Base-by-base conservation (phyloP, 2,888 invertebrate genomes). In the Rhyacophila evoluta region DNA sequence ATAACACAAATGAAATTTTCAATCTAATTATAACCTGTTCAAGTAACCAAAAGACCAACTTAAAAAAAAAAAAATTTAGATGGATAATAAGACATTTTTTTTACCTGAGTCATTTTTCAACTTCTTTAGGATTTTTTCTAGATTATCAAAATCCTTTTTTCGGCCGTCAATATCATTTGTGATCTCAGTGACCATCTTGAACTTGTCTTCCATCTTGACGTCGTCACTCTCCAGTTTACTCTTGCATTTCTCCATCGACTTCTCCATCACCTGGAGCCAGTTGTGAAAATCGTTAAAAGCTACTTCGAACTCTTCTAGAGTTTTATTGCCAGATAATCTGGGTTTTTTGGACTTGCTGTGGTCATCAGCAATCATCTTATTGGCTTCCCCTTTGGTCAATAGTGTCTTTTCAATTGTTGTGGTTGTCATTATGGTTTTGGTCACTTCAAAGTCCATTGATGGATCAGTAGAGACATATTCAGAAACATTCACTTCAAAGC, bases 81-180 rank as follows among this genome's bases (percentile, higher is more conserved):
- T 5, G 33, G 8, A 33, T 33, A 33, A 5, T 33, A 8, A 33
- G 8, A 33, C 33, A 33, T 33, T 3, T 33, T 33, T 38, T 2
- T 38, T 25, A 55, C 55, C 55, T 55, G 55, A 12, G 10, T 92
- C 91, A 12, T 87, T 87, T 1, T 91, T 86, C 41, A 93, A 87
- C 12, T 89, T 87, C 37, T 90, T 89, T 75, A 92, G 93, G 11
- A 93, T 87, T 77, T 91, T 90, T 83, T 93, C 87, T 0, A 94
- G 89, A 83, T 91, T 89, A 8, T 90, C 87, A 81, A 92, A 88
- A 83, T 92, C 91, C 0, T 84, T 86, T 37, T 90, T 88, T 82
- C 92, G 91, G 39, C 86, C 85, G 19, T 87, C 87, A 39, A 91
- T 84, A 83, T 92, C 91, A 10, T 84, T 86, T 77, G 88, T 87